Evolutionary conservation across 2,113 vertebrate species (phyloP), one percentile per base, ranked within the genome.

Genomic region (Eulemur rufifrons): DNA sequence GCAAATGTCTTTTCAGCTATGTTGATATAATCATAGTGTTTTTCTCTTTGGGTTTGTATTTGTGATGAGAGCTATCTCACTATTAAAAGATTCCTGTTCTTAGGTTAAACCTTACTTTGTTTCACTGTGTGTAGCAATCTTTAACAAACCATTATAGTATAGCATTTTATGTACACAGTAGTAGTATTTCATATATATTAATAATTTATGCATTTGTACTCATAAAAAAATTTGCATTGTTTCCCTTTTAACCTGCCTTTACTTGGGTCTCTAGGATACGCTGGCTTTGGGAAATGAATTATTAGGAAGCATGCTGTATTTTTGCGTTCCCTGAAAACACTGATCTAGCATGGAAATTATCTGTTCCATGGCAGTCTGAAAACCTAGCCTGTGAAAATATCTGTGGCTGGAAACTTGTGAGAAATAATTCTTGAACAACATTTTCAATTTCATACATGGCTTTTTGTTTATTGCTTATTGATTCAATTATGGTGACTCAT

Each of bases 391-490:
- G 8, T 8, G 17, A 37, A 81, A n/a, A 34, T 25, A 27, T 45
- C 84, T 27, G 68, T 82, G 20, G 29, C 83, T 63, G 52, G 64
- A 56, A 56, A 18, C 77, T 52, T 17, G 6, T 4, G 78, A 71
- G 39, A 50, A 64, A n/a, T 7, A 32, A 47, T 47, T 91, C 82
- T 81, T 59, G 86, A 77, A 29, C 47, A 25, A 11, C 64, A 27
- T 23, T 93, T 85, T 66, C 82, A 85, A 4, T 95, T 52, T 89
- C 94, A 82, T 76, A 77, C 34, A 7, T 20, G 25, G 78, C 71
- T 45, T 89, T 82, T 82, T 89, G 73, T 94, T 77, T 86, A 39
- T 81, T 77, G 89, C 92, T 64, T 96, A 64, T 96, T 63, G 94
- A 96, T 93, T 95, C 61, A 78, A 23, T 96, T 86, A 73, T 13